Evolutionary conservation across 2,888 invertebrate genomes (phyloP), one percentile per base, ranked within the genome.

Genomic region (Apamea sordens): DNA sequence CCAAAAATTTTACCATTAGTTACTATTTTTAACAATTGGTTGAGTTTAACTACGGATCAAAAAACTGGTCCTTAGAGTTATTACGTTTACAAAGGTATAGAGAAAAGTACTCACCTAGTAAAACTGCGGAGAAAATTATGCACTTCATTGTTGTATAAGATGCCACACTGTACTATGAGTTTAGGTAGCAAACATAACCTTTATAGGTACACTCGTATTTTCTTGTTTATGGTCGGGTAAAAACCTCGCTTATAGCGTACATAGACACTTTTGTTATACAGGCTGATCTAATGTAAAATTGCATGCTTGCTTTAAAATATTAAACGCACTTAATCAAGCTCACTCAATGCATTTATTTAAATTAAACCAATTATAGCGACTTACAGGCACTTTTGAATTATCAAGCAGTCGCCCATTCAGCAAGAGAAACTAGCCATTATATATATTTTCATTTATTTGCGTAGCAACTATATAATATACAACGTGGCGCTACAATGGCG

Each of bases 161-260:
- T 80, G 50, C 6, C 32, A 28, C 59, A 79, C 64, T 21, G 18
- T 36, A 86, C 64, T 79, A 69, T n/a, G 56, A 68, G 41, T 36
- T 65, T 67, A 41, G 50, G 59, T 47, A 56, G 28, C 41, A 28
- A 47, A 50, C 76, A 47, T 21, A 56, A 47, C 53, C 73, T 83
- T 73, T 85, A 86, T 83, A 32, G 32, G 32, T 32, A 86, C 28
- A 24, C 36, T 59, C 50, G 32, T 24, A 59, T 59, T 64, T 63
- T 32, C 18, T 68, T 80, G 77, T 80, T 80, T 83, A 83, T 84
- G 83, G 86, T 41, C 72, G 82, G 86, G 53, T 47, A 77, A 63
- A 47, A 65, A 82, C 76, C 56, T 73, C 50, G 32, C 63, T 64
- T 76, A 67, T 56, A 76, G 71, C 32, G 41, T 61, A 73, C 24